phyloP scores from a whole-genome alignment of 2,797 vertebrate species.

The Prunella strophiata region DNA sequence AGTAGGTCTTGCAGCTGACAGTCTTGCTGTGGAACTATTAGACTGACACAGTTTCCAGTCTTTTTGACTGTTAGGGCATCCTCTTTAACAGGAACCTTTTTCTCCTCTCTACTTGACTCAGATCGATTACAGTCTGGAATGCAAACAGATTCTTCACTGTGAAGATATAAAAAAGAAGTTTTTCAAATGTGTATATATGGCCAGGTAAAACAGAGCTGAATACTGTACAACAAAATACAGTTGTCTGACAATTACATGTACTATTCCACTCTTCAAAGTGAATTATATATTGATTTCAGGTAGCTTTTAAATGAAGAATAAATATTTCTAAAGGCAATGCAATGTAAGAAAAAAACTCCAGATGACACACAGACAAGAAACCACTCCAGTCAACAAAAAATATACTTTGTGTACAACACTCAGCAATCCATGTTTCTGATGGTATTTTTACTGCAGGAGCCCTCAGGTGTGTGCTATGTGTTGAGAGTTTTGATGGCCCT shows the following conservation, averaged over 20 bases:
- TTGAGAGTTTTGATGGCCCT: not conserved
- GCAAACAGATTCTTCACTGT: slow-evolving; percentile 65
- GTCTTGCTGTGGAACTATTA: slow-evolving; percentile 51
- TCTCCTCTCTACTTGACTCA: slow-evolving; percentile 66
- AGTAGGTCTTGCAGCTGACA: slow-evolving; percentile 55
- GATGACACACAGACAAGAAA: not conserved
- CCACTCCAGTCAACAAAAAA: not conserved
- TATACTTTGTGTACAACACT: not conserved
- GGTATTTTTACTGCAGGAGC: not conserved
- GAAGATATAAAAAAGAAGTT: slow-evolving; percentile 49
- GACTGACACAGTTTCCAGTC: slow-evolving; percentile 51
- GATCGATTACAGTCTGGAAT: slow-evolving; percentile 63
- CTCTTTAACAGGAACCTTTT: slow-evolving; percentile 57
- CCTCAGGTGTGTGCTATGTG: not conserved
- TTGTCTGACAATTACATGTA: slow-evolving; percentile 16
- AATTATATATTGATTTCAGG: not conserved
- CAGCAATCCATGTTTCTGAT: not conserved
- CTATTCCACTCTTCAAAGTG: not conserved
- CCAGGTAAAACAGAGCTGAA: slow-evolving; percentile 23
- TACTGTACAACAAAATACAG: not conserved
- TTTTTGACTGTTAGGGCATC: slow-evolving; percentile 56
- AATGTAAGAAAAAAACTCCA: not conserved
- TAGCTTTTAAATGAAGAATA: slow-evolving; percentile 13
- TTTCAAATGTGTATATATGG: slow-evolving; percentile 1
- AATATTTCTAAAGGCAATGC: not conserved